phyloP scores from a whole-genome alignment of 2,113 vertebrate species.

The Laterallus jamaicensis region DNA sequence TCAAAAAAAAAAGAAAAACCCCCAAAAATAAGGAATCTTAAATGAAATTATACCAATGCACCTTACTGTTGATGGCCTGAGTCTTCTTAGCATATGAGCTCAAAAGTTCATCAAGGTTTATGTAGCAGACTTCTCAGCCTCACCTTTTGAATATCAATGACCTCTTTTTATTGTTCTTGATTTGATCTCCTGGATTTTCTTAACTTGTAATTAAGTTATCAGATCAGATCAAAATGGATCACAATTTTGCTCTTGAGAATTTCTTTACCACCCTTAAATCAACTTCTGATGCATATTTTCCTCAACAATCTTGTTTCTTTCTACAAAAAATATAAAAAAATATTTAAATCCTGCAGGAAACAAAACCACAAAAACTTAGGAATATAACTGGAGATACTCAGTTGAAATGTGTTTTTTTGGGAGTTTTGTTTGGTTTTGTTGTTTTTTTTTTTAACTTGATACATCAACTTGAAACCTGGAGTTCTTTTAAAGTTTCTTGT shows the following conservation, averaged over 20 bases:
- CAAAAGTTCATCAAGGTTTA: background rate
- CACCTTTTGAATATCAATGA: background rate
- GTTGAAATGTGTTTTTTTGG: too few relatives aligned
- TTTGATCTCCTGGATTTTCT: background rate
- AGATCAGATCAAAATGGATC: background rate
- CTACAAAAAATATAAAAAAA: background rate
- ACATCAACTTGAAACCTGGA: too few relatives aligned
- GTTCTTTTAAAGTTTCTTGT: background rate
- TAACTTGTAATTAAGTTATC: background rate
- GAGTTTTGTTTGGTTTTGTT: background rate
- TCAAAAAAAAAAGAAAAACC: background rate
- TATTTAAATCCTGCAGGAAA: background rate
- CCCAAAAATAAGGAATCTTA: background rate
- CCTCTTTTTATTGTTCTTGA: background rate
- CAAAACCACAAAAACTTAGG: too few relatives aligned
- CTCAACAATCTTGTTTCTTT: background rate
- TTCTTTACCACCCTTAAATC: background rate
- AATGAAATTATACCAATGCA: rapidly evolving
- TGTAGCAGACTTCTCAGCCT: background rate
- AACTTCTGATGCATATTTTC: background rate
- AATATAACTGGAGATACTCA: background rate
- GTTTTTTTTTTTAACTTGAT: too few relatives aligned
- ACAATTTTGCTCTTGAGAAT: background rate
- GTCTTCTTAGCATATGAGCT: rapidly evolving
- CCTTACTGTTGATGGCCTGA: background rate